These are phyloP conservation scores for Hypanus sabinus DNA, from an alignment of 2,113 vertebrate species.

Conservation along the genomic window DNA sequence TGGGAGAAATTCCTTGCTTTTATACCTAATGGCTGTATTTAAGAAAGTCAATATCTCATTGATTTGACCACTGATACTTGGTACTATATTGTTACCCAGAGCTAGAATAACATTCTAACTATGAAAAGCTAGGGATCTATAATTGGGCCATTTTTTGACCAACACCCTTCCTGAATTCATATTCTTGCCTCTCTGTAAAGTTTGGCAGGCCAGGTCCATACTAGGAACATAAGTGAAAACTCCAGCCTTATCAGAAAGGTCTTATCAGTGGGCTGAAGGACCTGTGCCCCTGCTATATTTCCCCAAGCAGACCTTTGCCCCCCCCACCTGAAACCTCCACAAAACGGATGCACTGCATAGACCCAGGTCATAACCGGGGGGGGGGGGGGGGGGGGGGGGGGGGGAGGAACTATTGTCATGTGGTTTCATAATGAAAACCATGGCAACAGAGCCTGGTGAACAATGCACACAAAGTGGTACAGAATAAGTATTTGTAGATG, in stretches of 20 bases:
- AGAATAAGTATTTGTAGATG: neutral
- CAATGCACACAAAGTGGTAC: neutral
- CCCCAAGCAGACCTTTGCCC: neutral
- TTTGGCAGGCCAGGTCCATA: neutral
- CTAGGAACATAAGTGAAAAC: neutral
- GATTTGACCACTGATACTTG: neutral
- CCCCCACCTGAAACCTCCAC: neutral
- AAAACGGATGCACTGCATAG: too few species aligned
- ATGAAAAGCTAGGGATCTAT: neutral
- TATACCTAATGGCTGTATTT: too few species aligned
- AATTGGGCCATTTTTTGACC: neutral
- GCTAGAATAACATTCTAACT: neutral
- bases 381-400: too few species aligned
- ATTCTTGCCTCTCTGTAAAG: neutral
- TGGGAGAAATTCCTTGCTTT: too few species aligned
- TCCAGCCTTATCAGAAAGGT: neutral
- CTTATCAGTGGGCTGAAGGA: neutral
- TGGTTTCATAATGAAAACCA: constrained; percentile 18
- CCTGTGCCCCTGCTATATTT: neutral
- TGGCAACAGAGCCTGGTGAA: neutral
- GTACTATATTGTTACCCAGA: neutral
- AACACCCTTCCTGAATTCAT: neutral
- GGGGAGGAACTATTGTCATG: neutral
- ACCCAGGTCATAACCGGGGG: neutral
- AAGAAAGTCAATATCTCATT: too few species aligned